Base-by-base conservation (phyloP, 2,797 vertebrate genomes). In the Sus cebifrons region DNA sequence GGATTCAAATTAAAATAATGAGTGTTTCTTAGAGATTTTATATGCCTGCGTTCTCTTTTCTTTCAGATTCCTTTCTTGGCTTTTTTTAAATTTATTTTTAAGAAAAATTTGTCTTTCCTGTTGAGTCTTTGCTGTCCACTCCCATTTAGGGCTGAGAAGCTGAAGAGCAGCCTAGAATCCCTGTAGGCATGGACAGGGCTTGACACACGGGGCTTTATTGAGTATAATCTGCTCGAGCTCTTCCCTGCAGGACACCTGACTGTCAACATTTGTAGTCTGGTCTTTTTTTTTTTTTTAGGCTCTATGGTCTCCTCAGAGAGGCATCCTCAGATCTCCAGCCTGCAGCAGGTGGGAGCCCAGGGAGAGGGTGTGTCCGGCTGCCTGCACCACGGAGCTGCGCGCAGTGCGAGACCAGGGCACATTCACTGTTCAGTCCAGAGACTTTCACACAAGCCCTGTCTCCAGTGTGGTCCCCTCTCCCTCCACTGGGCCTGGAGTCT, bases 361-460 rank as follows among this genome's bases (percentile, higher is more conserved):
- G 62, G 40, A 10, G 36, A 82, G 36, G 25, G 14, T 29, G 16
- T 23, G 0, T 44, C 52, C 18, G 10, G 15, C 6, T 25, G 40
- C 15, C 15, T 1, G 49, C 14, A 10, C 0, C 0, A 0, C 27
- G 70, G 23, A 9, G 36, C 23, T 25, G 13, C 52, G 60, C 25
- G 10, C 13, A n/a, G 32, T 18, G 21, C 25, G 18, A 15, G 16
- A 2, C 3, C 71, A 7, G 12, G 16, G 75, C 20, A 15, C 2
- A 1, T 11, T 29, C 12, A 4, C 40, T 8, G 2, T 40, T 23
- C 5, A 27, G 54, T 15, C 7, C 0, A 32, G 20, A 15, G 40
- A 36, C 62, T 44, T 25, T n/a, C 3, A 2, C 13, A 25, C 14
- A 29, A 40, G 27, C 54, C 64, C 16, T 25, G 2, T 23, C 14